phyloP scores from a whole-genome alignment of 2,888 invertebrate genomes.

The Eremobia ochroleuca region DNA sequence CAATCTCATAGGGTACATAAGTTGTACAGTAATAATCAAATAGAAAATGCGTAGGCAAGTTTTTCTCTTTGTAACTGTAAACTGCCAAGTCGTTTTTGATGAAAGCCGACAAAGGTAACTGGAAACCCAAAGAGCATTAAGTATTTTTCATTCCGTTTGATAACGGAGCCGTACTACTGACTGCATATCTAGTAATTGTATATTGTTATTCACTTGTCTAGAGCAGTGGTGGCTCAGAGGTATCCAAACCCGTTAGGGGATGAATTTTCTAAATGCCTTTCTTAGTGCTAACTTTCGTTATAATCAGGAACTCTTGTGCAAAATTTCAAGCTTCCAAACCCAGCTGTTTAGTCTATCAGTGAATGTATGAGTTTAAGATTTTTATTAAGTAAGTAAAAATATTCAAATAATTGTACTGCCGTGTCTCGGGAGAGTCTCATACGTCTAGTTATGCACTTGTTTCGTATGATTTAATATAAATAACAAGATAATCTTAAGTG shows the following conservation, averaged over 20 bases:
- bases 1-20: too few relatives aligned
- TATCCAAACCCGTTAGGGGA: background rate
- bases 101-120: conserved; percentile 29
- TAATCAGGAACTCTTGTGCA: background rate
- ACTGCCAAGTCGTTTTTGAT: conserved; percentile 15
- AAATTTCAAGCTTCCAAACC: background rate
- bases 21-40: too few relatives aligned
- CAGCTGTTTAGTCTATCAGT: background rate
- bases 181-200: background rate
- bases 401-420: background rate
- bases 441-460: background rate
- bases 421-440: accelerated
- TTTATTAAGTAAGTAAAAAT: background rate
- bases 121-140: conserved; percentile 10
- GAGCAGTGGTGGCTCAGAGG: too few relatives aligned
- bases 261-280: background rate
- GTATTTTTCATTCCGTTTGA: conserved; percentile 29
- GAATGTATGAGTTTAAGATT: background rate
- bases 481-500: background rate
- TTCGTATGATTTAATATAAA: background rate
- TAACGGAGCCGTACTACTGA: background rate
- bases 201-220: background rate
- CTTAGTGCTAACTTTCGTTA: background rate
- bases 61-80: conserved; percentile 21
- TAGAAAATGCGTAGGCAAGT: conserved; percentile 21